Evolutionary conservation across 2,113 vertebrate species (phyloP), one percentile per base, ranked within the genome.

Genomic region (Rutilus rutilus): DNA sequence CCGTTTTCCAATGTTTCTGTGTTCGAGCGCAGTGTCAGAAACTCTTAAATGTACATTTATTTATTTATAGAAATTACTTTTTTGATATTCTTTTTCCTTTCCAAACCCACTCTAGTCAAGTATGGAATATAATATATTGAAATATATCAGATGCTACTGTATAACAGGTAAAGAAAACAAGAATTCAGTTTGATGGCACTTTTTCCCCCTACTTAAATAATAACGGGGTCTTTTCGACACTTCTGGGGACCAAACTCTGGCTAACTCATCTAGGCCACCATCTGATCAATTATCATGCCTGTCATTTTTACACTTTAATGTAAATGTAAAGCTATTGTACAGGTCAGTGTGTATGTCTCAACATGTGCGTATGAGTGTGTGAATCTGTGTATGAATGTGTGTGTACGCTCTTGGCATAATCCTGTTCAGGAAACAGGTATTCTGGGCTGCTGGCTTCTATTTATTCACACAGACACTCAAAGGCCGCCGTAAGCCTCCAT

Each of bases 401-500:
- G n/a, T 62, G 33, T 52, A n/a, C 60, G n/a, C 27, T 52, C 62
- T 42, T 78, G 79, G 79, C 62, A 54, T 82, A 82, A 82, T 82
- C 83, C 54, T 30, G 83, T 90, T 83, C 88, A 89, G 90, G 90
- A 90, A 90, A 90, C 88, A 90, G 87, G 86, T 86, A 76, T 88
- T 88, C 74, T 88, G 73, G 87, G 87, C 84, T 83, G 87, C 67
- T 57, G 59, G 87, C 52, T 88, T 93, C 92, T 94, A 94, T 95
- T 95, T 95, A 93, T 93, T 91, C 86, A 79, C 83, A 74, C 83
- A 64, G 83, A 85, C 67, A 82, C 76, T 78, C 74, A 86, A 57
- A 78, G 75, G 65, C 76, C 23, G 89, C 91, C 90, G 91, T 95
- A 95, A 95, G 93, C 95, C 92, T 92, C 93, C 93, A 95, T 95